A percentile compares a stretch with the other conserved stretches of the same genome.
Conservation (phyloP, 2,888 invertebrate genomes). For the Cremastinae sp. region DNA sequence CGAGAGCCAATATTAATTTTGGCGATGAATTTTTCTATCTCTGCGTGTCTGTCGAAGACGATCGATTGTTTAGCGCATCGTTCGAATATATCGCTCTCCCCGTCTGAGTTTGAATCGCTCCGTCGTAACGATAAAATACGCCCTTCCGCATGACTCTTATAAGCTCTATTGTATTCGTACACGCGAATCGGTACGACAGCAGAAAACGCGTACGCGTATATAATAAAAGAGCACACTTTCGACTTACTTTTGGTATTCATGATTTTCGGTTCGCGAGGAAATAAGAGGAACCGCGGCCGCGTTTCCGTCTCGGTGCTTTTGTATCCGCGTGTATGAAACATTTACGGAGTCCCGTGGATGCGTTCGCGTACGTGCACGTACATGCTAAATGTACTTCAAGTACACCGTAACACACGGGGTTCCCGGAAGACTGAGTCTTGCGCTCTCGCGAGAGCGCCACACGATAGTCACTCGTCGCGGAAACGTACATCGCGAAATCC, state of each 20-base stretch:
- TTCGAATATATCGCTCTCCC: too few species aligned
- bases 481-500: slow-evolving; percentile 37
- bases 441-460: slow-evolving; percentile 35
- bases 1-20: too few species aligned
- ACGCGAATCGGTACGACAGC: too few species aligned
- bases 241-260: slow-evolving; percentile 44
- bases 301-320: slow-evolving; percentile 57
- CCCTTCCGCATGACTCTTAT: too few species aligned
- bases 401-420: slow-evolving; percentile 52
- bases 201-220: not conserved
- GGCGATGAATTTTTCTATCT: too few species aligned
- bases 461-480: slow-evolving; percentile 42
- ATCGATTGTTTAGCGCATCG: too few species aligned
- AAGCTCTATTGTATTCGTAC: not conserved
- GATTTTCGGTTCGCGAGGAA: slow-evolving; percentile 44
- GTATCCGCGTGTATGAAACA: slow-evolving; percentile 57
- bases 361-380: slow-evolving; percentile 4
- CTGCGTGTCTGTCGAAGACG: too few species aligned
- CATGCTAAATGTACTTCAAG: slow-evolving; percentile 43
- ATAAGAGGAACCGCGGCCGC: slow-evolving; percentile 41
- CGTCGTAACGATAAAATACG: too few species aligned
- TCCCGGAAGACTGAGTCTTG: slow-evolving; percentile 59
- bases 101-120: too few species aligned
- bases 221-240: slow-evolving; percentile 14
- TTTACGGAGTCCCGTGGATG: slow-evolving; percentile 34